phyloP scores from a whole-genome alignment of 2,797 vertebrate species.

The Molossus molossus region DNA sequence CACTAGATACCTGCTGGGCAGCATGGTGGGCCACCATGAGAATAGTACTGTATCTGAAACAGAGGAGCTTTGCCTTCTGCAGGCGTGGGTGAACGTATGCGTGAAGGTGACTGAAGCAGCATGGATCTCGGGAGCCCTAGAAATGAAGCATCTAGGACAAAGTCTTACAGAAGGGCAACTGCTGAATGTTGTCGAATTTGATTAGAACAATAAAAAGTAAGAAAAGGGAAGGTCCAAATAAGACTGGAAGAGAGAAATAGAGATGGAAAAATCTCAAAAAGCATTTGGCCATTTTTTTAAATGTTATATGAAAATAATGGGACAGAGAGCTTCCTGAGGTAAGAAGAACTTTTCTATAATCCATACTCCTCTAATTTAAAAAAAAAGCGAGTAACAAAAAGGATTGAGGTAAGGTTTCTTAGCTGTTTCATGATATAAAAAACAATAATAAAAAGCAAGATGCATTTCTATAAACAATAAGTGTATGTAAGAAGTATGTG shows the following conservation, averaged over 20 bases:
- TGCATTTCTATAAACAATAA: not conserved
- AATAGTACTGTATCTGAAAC: not conserved
- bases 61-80: not conserved
- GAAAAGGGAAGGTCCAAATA: not conserved
- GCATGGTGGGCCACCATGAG: not conserved
- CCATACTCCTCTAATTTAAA: not conserved
- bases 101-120: accelerated
- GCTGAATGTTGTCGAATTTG: not conserved
- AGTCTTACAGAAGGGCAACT: accelerated
- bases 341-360: not conserved
- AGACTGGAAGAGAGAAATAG: not conserved
- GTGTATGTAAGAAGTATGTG: not conserved
- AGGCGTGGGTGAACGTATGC: accelerated
- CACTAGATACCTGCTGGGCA: not conserved
- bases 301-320: not conserved
- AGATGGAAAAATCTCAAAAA: not conserved
- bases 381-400: not conserved
- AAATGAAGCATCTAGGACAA: not conserved
- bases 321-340: not conserved
- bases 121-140: not conserved
- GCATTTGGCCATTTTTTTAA: not conserved
- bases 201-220: not conserved
- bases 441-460: not conserved
- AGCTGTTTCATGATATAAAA: not conserved
- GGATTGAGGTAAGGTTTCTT: not conserved